Percentiles rank a stretch among this genome's conserved stretches.
Conservation (phyloP, 2,113 vertebrate species). For the Hassar affinis region DNA sequence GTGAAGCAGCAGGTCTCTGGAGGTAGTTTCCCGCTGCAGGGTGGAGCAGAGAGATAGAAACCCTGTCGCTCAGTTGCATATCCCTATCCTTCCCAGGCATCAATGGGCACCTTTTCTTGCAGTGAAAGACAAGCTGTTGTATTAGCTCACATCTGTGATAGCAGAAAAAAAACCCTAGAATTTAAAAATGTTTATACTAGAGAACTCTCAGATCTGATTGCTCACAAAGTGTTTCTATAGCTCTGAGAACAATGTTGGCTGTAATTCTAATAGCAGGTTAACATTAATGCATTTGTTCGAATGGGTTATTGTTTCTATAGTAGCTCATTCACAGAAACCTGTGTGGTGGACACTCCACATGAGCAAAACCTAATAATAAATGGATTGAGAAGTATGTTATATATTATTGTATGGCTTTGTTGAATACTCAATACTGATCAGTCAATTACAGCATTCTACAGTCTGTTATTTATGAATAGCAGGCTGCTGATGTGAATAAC, state of each 20-base stretch:
- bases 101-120: constrained; percentile 1
- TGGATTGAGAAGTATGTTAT: neutral
- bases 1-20: constrained; percentile 50
- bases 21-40: constrained; percentile 32
- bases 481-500: no score
- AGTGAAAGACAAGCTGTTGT: constrained; percentile 1
- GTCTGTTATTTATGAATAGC: no score
- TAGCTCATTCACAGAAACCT: neutral
- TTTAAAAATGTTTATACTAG: neutral
- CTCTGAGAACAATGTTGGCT: neutral
- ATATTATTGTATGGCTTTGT: neutral
- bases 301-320: neutral
- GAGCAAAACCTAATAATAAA: neutral
- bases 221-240: neutral
- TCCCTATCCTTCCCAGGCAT: neutral
- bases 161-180: neutral
- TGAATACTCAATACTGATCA: no score
- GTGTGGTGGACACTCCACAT: neutral
- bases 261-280: neutral
- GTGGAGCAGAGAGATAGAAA: constrained; percentile 27
- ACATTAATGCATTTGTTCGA: neutral
- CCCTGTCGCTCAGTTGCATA: constrained; percentile 2
- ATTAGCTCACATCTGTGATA: neutral
- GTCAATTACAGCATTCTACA: no score
- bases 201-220: neutral